These are phyloP conservation scores for Chelonus insularis DNA, from an alignment of 1,140 invertebrate species.

Conservation along the genomic window DNA sequence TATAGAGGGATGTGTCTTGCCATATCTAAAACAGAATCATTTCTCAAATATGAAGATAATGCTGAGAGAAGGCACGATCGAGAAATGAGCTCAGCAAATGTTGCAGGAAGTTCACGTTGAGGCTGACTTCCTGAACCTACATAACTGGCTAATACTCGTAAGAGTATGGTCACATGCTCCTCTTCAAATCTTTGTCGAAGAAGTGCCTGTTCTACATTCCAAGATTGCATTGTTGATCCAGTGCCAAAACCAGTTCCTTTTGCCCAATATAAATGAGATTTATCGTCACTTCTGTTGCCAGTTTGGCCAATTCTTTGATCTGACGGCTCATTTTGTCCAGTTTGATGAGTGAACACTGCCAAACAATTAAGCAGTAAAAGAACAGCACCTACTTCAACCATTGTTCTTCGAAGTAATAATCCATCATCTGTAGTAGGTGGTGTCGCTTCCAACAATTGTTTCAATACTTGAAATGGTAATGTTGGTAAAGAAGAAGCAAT, in stretches of 20 bases:
- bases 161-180: conserved; percentile 83
- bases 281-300: conserved; percentile 65
- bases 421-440: conserved; percentile 83
- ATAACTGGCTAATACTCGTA: conserved; percentile 82
- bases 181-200: conserved; percentile 86
- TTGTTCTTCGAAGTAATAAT: conserved; percentile 73
- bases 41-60: conserved; percentile 87
- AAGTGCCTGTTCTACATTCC: conserved; percentile 94
- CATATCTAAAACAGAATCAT: conserved; percentile 95
- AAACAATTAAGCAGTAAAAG: conserved; percentile 83
- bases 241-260: conserved; percentile 95
- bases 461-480: conserved; percentile 84
- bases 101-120: conserved; percentile 63
- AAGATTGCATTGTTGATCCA: conserved; percentile 90
- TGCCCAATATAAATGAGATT: conserved; percentile 90
- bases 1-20: conserved; percentile 91
- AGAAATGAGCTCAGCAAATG: conserved; percentile 76
- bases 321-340: conserved; percentile 45
- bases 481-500: conserved; percentile 79
- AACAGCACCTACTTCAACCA: conserved; percentile 81
- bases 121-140: conserved; percentile 74
- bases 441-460: conserved; percentile 76
- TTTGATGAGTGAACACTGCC: conserved; percentile 87
- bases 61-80: conserved; percentile 85
- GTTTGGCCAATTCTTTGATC: conserved; percentile 37